These are phyloP conservation scores for Saturnia japonica DNA, from an alignment of 2,888 invertebrate genomes.

Conservation along the genomic window DNA sequence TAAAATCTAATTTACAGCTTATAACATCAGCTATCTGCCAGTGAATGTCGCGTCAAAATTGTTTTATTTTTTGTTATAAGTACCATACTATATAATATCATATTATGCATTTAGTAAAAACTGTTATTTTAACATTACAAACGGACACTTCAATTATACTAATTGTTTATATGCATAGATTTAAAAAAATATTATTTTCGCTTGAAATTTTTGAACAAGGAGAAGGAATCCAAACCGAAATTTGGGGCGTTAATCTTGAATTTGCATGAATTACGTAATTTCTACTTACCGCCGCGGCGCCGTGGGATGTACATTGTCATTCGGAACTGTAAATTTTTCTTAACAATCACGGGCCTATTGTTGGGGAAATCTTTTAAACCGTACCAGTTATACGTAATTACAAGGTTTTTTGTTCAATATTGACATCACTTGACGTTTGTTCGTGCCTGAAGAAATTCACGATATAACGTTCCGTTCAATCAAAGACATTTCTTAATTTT, in stretches of 20 bases:
- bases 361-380: neutral
- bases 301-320: conserved; percentile 1
- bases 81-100: too few relatives aligned
- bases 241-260: neutral
- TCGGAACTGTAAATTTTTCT: conserved; percentile 12
- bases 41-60: too few relatives aligned
- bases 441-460: neutral
- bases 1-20: too few relatives aligned
- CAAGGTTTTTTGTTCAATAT: conserved; percentile 1
- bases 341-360: conserved; percentile 6
- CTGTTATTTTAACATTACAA: too few relatives aligned
- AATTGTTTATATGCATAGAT: neutral
- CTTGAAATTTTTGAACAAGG: neutral
- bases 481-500: too few relatives aligned
- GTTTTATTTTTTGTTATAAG: too few relatives aligned
- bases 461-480: neutral
- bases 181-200: neutral
- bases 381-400: conserved; percentile 2
- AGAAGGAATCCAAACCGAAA: neutral
- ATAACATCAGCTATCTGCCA: too few relatives aligned
- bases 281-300: neutral
- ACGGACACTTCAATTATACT: too few relatives aligned
- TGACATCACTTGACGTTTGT: neutral
- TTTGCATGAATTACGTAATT: conserved; percentile 14
- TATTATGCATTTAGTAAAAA: too few relatives aligned